Conservation (phyloP, 53 echinoderm and acorn worm species). For the Holothuria scabra region DNA sequence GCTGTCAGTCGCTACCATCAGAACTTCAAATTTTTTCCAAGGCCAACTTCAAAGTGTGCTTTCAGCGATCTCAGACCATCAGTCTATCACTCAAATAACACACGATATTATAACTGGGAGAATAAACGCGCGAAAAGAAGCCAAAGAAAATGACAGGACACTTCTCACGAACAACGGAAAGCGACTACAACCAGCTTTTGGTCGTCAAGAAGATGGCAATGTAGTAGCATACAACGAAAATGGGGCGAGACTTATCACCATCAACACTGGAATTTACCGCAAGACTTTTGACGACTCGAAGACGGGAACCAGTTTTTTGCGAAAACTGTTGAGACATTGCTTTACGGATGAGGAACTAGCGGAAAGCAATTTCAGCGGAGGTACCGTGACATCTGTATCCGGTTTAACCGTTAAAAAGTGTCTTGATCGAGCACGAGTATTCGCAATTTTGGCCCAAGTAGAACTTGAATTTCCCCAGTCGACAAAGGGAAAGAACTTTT, state of each 20-base stretch:
- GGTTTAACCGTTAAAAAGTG: constrained; percentile 2
- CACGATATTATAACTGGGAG: constrained; percentile 12
- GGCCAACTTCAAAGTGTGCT: background rate
- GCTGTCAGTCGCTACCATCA: no score
- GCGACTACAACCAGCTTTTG: constrained; percentile 17
- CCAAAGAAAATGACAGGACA: background rate
- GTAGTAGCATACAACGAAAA: background rate
- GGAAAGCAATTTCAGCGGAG: constrained; percentile 14
- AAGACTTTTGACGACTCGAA: background rate
- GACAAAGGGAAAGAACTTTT: background rate
- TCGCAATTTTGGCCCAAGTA: background rate
- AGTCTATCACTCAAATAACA: background rate
- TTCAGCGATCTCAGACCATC: background rate
- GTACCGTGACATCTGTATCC: background rate
- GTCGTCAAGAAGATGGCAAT: background rate
- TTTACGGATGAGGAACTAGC: background rate
- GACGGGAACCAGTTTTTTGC: background rate
- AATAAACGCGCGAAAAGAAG: background rate
- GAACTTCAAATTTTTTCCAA: constrained; percentile 15
- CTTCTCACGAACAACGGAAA: constrained; percentile 1
- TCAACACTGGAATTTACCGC: background rate
- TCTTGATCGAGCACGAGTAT: background rate
- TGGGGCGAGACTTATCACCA: background rate
- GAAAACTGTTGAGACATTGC: background rate
- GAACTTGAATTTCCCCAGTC: constrained; percentile 15